Conservation (phyloP, 2,113 vertebrate species). For the Pollachius pollachius region DNA sequence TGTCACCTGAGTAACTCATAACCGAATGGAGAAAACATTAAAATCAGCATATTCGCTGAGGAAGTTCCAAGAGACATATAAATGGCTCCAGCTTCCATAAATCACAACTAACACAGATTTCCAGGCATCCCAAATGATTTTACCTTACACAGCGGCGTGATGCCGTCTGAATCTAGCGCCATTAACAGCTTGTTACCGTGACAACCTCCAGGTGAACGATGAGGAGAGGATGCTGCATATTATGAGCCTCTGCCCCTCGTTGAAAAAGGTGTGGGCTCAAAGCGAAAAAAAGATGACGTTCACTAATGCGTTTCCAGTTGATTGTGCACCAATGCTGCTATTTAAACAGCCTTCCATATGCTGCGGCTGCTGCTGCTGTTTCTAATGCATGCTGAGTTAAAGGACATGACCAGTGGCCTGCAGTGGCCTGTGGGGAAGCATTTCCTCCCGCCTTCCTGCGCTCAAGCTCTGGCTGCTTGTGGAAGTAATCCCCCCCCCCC, state of each 20-base stretch:
- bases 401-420: constrained; percentile 12
- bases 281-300: constrained; percentile 1
- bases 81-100: constrained; percentile 26
- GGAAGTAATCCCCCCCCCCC: no score
- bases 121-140: constrained; percentile 40
- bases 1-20: no score
- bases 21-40: no score
- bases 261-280: constrained; percentile 50
- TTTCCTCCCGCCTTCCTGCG: constrained; percentile 14
- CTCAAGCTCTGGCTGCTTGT: not conserved
- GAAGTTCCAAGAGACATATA: constrained; percentile 30
- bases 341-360: constrained; percentile 53
- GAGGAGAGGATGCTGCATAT: no score
- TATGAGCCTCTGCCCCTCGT: constrained; percentile 21
- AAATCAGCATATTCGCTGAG: no score
- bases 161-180: constrained; percentile 13
- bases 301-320: constrained; percentile 24
- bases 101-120: constrained; percentile 26
- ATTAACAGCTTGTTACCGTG: no score
- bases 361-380: constrained; percentile 26
- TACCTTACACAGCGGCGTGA: constrained; percentile 20
- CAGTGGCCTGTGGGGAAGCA: constrained; percentile 11
- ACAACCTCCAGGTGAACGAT: no score
- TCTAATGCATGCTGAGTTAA: constrained; percentile 27
- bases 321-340: constrained; percentile 46